Conservation (phyloP, 2,113 vertebrate species). For the Sula dactylatra region DNA sequence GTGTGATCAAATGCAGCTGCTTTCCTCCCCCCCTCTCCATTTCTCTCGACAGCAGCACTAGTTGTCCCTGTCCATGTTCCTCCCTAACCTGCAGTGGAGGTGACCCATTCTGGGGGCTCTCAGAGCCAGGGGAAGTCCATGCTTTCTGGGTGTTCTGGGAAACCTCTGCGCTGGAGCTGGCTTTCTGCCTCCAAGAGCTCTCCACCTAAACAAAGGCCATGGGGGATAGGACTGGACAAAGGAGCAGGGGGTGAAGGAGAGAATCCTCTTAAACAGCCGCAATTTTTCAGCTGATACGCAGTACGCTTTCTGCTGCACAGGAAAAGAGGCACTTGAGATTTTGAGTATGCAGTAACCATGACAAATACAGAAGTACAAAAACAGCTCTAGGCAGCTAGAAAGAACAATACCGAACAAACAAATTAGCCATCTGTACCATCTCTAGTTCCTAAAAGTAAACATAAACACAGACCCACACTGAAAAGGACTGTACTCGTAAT, state of each 20-base stretch:
- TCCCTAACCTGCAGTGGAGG: neutral
- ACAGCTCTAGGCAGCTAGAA: conserved; percentile 57
- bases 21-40: neutral
- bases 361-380: conserved; percentile 55
- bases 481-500: neutral
- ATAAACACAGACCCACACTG: conserved; percentile 26
- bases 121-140: neutral
- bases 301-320: neutral
- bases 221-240: neutral
- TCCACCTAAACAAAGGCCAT: neutral
- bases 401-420: conserved; percentile 56
- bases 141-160: neutral
- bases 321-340: conserved; percentile 60
- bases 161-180: neutral
- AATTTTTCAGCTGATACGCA: conserved; percentile 12
- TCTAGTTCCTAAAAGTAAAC: conserved; percentile 55
- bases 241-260: neutral
- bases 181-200: neutral
- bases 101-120: neutral
- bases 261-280: neutral
- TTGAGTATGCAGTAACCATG: conserved; percentile 62
- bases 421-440: conserved; percentile 62
- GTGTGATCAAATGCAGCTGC: neutral
- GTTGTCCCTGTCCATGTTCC: neutral
- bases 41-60: neutral